These are phyloP conservation scores for Orchestia grillus DNA, from an alignment of 1,140 invertebrate species.

Conservation along the genomic window DNA sequence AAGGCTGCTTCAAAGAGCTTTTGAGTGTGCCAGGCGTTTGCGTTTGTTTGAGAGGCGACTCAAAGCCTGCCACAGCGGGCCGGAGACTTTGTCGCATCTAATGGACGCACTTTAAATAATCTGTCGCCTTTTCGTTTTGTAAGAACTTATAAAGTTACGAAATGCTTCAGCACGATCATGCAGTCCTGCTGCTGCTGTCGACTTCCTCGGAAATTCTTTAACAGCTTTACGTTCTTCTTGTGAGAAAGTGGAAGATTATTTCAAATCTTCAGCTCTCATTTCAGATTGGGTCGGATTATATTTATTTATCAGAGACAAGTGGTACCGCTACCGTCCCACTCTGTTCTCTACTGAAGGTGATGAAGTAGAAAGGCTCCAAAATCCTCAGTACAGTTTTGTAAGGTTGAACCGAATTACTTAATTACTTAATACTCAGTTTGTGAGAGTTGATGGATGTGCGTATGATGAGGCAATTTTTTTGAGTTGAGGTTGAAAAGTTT, in stretches of 20 bases:
- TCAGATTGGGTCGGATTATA: no score
- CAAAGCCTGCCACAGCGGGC: neutral
- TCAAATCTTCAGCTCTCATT: neutral
- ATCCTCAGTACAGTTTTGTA: no score
- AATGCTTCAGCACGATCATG: neutral
- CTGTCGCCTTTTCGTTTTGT: neutral
- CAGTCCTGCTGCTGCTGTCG: neutral
- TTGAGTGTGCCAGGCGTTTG: conserved; percentile 30
- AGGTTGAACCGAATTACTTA: no score
- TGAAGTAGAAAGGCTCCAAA: no score
- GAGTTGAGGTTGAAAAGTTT: no score
- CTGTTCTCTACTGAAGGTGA: no score
- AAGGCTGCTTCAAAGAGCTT: conserved; percentile 12
- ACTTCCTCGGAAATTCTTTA: neutral
- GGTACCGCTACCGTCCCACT: no score
- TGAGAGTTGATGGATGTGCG: no score
- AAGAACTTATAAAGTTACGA: neutral
- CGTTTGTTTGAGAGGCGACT: conserved; percentile 32
- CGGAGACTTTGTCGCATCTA: neutral
- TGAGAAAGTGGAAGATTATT: neutral
- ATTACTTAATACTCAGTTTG: no score
- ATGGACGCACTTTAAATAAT: neutral
- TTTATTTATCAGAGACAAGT: no score
- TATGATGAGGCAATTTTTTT: no score
- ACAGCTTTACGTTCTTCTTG: neutral